phyloP scores from a whole-genome alignment of 2,888 invertebrate genomes.

The Syrphus vitripennis region DNA sequence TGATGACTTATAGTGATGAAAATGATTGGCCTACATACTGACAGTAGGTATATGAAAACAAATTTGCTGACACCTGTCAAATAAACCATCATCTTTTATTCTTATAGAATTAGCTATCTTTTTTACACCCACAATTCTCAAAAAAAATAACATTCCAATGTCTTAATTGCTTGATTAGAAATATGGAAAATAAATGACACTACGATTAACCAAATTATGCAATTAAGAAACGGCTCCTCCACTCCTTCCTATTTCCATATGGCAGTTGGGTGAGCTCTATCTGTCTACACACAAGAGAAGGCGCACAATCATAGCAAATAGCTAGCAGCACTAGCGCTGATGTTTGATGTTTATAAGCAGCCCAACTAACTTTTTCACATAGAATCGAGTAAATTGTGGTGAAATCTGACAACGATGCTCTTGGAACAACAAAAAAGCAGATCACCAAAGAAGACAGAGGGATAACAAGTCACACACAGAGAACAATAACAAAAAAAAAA shows the following conservation, averaged over 20 bases:
- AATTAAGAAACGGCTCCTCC: constrained; percentile 58
- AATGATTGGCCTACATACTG: constrained; percentile 18
- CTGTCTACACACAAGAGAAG: constrained; percentile 10
- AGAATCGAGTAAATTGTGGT: constrained; percentile 38
- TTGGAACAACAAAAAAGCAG: constrained; percentile 66
- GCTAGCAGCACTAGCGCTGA: constrained; percentile 4
- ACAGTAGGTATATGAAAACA: not conserved
- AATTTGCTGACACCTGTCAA: constrained; percentile 17
- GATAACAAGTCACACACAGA: constrained; percentile 52
- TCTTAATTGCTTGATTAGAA: constrained; percentile 70
- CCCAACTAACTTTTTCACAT: constrained; percentile 24
- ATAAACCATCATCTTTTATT: constrained; percentile 1
- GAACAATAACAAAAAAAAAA: constrained; percentile 38
- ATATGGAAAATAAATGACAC: constrained; percentile 70
- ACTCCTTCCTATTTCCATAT: constrained; percentile 58
- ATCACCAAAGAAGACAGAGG: constrained; percentile 65
- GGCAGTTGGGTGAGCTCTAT: constrained; percentile 37
- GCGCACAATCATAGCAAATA: constrained; percentile 10
- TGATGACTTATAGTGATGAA: constrained; percentile 1
- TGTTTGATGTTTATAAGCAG: constrained; percentile 11
- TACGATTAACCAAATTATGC: constrained; percentile 67
- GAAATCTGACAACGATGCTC: constrained; percentile 71
- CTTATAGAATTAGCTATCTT: not conserved
- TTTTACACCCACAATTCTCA: not conserved
- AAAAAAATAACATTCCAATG: constrained; percentile 46